A percentile compares a stretch with the other conserved stretches of the same genome.
Conservation (phyloP, 2,888 invertebrate species). For the Synanthedon vespiformis region DNA sequence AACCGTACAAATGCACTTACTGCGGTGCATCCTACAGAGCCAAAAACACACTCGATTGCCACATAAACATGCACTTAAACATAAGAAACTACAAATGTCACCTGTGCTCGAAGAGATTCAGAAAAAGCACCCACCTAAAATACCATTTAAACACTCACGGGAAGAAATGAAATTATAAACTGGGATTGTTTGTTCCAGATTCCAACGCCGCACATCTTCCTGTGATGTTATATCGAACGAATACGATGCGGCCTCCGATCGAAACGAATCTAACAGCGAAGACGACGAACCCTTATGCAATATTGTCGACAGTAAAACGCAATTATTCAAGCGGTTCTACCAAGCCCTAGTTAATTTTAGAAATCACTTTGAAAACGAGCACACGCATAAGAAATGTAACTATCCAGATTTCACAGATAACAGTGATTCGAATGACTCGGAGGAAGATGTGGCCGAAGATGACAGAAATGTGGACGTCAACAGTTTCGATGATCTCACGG, state of each 20-base stretch:
- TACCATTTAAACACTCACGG: constrained; percentile 45
- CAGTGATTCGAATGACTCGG: constrained; percentile 23
- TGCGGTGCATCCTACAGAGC: constrained; percentile 47
- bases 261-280: not conserved
- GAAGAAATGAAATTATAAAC: constrained; percentile 21
- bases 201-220: not conserved
- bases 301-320: constrained; percentile 18
- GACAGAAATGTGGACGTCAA: constrained; percentile 12
- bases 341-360: constrained; percentile 38
- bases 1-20: constrained; percentile 47
- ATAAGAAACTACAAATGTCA: constrained; percentile 35
- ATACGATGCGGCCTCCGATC: not conserved
- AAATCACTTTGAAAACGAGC: constrained; percentile 32
- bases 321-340: constrained; percentile 31
- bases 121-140: constrained; percentile 42
- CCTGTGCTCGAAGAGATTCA: constrained; percentile 40
- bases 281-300: constrained; percentile 9
- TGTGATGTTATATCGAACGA: not conserved
- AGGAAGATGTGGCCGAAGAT: constrained; percentile 5
- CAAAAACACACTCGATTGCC: constrained; percentile 33
- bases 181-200: constrained; percentile 51
- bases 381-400: constrained; percentile 11
- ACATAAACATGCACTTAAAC: constrained; percentile 38
- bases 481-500: constrained; percentile 45
- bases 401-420: constrained; percentile 30